Percentiles rank a stretch among this genome's conserved stretches.
These are phyloP conservation scores for Nesogale talazaci DNA, from an alignment of 2,113 vertebrate species.

Conservation along the genomic window DNA sequence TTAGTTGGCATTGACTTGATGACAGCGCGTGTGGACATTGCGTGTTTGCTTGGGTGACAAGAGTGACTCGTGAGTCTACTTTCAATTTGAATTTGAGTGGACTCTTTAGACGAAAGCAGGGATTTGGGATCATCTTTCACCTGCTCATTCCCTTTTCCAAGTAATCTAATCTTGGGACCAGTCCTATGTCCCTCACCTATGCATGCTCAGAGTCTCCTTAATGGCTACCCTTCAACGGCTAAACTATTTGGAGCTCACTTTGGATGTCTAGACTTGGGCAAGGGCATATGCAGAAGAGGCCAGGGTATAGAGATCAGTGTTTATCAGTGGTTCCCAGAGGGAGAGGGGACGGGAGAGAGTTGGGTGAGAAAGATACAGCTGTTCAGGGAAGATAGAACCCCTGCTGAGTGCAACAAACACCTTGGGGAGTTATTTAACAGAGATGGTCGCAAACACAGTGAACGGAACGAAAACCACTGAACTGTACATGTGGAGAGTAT, in stretches of 20 bases:
- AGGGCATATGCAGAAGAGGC: too few relatives aligned
- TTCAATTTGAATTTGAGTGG: neutral
- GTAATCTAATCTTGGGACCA: neutral
- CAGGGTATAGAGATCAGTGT: neutral
- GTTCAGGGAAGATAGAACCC: neutral
- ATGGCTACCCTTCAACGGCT: accelerated
- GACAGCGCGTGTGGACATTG: neutral
- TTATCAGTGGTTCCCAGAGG: neutral
- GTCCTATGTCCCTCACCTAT: accelerated
- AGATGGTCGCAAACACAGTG: neutral
- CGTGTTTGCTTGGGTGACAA: neutral
- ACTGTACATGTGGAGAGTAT: neutral
- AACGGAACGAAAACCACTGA: neutral
- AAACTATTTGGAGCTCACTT: neutral
- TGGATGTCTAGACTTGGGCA: neutral
- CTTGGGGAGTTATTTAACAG: neutral
- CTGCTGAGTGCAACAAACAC: neutral
- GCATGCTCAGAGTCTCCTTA: neutral
- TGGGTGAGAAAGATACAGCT: too few relatives aligned
- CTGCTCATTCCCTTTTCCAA: neutral
- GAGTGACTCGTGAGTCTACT: neutral
- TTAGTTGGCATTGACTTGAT: neutral
- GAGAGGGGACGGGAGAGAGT: too few relatives aligned
- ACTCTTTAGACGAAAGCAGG: neutral
- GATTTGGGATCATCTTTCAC: neutral